These are phyloP conservation scores for Peromyscus maniculatus DNA, from an alignment of 2,113 vertebrate species.

Conservation along the genomic window DNA sequence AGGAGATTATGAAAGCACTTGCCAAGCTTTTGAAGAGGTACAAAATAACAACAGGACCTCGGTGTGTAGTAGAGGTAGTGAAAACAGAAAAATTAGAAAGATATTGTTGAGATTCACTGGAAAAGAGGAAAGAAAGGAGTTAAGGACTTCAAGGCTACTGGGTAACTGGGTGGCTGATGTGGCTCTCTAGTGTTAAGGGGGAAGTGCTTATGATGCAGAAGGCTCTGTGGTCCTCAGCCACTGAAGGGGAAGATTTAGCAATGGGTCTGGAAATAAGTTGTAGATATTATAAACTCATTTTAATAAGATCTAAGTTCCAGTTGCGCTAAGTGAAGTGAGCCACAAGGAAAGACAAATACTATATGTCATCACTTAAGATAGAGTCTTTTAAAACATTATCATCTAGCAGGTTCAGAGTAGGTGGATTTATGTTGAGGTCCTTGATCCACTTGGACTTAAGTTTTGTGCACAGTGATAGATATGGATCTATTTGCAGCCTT, in stretches of 20 bases:
- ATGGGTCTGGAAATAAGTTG: neutral
- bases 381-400: neutral
- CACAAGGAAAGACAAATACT: neutral
- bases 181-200: too few species aligned
- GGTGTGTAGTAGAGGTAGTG: neutral
- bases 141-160: neutral
- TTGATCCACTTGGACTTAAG: too few species aligned
- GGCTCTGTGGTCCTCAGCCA: too few species aligned
- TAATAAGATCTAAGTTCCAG: neutral
- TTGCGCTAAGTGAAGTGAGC: neutral
- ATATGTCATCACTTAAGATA: neutral
- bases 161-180: neutral
- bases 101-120: neutral
- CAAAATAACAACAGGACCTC: neutral
- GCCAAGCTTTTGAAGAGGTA: neutral
- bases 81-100: neutral
- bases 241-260: neutral
- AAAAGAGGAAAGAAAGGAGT: neutral
- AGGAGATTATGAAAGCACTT: neutral
- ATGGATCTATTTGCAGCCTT: too few species aligned
- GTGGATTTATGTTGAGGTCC: too few species aligned
- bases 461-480: too few species aligned
- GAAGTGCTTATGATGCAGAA: neutral
- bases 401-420: neutral
- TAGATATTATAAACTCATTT: neutral